Base-by-base conservation (phyloP, 2,888 invertebrate genomes). In the Apamea anceps region DNA sequence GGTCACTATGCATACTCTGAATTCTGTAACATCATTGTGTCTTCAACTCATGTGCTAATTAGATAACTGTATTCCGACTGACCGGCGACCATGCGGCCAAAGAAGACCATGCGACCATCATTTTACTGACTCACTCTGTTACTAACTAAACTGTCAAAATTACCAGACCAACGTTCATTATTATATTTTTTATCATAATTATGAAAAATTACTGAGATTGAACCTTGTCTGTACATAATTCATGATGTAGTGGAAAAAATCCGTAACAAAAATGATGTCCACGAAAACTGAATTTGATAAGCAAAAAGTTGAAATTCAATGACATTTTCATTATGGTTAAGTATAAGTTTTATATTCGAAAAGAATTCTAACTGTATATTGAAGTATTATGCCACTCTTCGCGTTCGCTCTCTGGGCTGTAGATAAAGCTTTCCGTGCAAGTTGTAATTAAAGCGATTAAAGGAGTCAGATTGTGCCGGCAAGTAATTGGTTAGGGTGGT, bases 361-460 rank as follows among this genome's bases (percentile, higher is more conserved):
- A 51, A 51, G 3, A 42, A 1, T 45, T 45, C 3, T 32, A 45
- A 63, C 32, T 32, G 25, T 25, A 45, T 25, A 62, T 2, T 63
- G 6, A 66, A 66, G 25, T 54, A 66, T 25, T 3, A 2, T 15
- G 48, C 7, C 10, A 72, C 15, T 63, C 51, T 45, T 54, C 18
- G 28, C 28, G 42, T 60, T 60, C 18, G n/a, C 25, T 54, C 18
- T 28, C 21, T 54, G 37, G 48, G 15, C 28, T 62, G 45, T 71
- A 71, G 51, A 54, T 62, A 81, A 72, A 80, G 51, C 81, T 72
- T 77, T 68, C 18, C 83, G 68, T 81, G 85, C 77, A 65, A 70
- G 68, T 70, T 62, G 77, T 81, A 84, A 85, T 84, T 77, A 84
- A 81, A 68, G 63, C 81, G 76, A 81, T 85, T 71, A 85, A 68